A percentile compares a stretch with the other conserved stretches of the same genome.
Conservation (phyloP, 2,888 invertebrate species). For the Labia minor region DNA sequence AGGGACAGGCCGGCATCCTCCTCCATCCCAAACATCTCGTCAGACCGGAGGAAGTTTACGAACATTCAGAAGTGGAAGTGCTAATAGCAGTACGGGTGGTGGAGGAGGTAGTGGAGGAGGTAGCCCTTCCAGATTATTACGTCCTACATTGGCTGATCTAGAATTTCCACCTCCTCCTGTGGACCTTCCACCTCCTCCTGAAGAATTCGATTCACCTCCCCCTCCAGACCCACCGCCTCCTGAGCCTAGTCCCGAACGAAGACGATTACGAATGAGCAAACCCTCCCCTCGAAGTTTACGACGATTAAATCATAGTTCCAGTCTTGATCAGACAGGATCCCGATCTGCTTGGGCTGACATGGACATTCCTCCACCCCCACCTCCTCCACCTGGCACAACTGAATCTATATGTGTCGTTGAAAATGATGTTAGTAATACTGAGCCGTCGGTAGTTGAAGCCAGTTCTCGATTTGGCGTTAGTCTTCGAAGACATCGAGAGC, state of each 20-base stretch:
- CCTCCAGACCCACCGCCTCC: constrained; percentile 31
- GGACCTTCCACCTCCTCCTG: constrained; percentile 68
- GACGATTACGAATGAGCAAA: constrained; percentile 24
- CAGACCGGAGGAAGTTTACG: constrained; percentile 22
- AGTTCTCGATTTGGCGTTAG: constrained; percentile 61
- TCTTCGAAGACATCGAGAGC: constrained; percentile 51
- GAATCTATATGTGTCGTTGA: constrained; percentile 19
- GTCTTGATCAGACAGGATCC: constrained; percentile 19
- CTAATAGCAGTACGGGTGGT: constrained; percentile 20
- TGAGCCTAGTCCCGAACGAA: constrained; percentile 28
- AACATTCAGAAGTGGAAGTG: constrained; percentile 27
- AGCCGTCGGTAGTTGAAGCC: constrained; percentile 60
- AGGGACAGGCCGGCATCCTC: constrained; percentile 27
- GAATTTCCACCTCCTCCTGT: constrained; percentile 81
- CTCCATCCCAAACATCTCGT: constrained; percentile 16
- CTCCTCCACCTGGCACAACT: constrained; percentile 30
- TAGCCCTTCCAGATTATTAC: constrained; percentile 58
- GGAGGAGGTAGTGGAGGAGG: constrained; percentile 30
- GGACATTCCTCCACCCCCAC: constrained; percentile 32
- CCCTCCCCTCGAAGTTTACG: constrained; percentile 26
- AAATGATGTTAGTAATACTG: constrained; percentile 32
- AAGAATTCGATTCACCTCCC: constrained; percentile 41
- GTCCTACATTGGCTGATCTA: constrained; percentile 66
- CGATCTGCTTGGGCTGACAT: constrained; percentile 30
- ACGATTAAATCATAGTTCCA: constrained; percentile 19